Evolutionary conservation across 2,888 invertebrate species (phyloP).

Genomic region (Pseudeuparius sepicola): DNA sequence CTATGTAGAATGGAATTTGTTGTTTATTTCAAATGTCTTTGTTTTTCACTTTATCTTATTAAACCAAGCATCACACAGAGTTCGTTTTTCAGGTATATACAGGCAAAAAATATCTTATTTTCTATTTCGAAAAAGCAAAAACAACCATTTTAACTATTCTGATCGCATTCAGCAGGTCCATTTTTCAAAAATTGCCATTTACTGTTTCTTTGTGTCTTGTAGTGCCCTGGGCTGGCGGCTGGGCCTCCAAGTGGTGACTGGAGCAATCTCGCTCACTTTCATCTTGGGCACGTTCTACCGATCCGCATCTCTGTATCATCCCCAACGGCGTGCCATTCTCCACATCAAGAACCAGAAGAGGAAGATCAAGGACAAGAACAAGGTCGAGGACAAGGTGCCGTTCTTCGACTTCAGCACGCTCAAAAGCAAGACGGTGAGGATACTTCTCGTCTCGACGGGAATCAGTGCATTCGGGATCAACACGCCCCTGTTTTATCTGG

Average conservation of each 20-base stretch:
- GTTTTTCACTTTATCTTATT: too few relatives aligned
- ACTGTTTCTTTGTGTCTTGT: constrained; percentile 24
- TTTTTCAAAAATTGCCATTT: too few relatives aligned
- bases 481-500: constrained; percentile 75
- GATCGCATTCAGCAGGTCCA: too few relatives aligned
- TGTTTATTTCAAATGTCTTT: too few relatives aligned
- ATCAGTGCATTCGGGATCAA: constrained; percentile 75
- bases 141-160: too few relatives aligned
- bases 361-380: constrained; percentile 71
- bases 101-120: too few relatives aligned
- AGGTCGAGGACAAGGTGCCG: constrained; percentile 65
- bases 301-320: constrained; percentile 81
- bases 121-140: too few relatives aligned
- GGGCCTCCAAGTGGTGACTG: constrained; percentile 78
- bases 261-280: constrained; percentile 71
- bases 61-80: too few relatives aligned
- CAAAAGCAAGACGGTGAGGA: constrained; percentile 74
- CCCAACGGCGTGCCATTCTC: constrained; percentile 74
- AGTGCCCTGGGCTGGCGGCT: constrained; percentile 74
- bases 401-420: constrained; percentile 82
- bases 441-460: constrained; percentile 69
- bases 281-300: constrained; percentile 81
- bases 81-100: too few relatives aligned
- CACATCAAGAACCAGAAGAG: constrained; percentile 83
- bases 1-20: too few relatives aligned